Evolutionary conservation across 35 echinoderm and acorn worm species (phyloP), one percentile per base, ranked within the genome.

Genomic region (Strongylocentrotus purpuratus): DNA sequence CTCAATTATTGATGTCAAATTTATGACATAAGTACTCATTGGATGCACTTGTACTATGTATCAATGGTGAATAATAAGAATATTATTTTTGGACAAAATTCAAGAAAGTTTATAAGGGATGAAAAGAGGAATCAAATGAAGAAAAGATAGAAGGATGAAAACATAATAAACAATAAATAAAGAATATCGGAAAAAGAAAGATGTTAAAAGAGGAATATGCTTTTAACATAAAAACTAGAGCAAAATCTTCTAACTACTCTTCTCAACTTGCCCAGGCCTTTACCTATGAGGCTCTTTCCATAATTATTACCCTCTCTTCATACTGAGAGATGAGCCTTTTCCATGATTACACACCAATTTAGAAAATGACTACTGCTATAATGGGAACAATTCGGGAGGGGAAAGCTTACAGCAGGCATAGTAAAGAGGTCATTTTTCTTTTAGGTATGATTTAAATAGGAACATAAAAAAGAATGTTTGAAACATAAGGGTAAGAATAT

Each of bases 291-390:
- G 50, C 50, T 55, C 65, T 28, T 8, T 28, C 7, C 5, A 78
- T 15, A 78, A 78, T 28, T 78, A 78, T 78, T 78, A 78, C 65
- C 65, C 28, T n/a, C 28, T 78, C 65, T 22, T 78, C 65, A 78
- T 18, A 78, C 7, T 78, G 20, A 78, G 65, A 78, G 65, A 1
- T 4, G 1, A 78, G 65, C 28, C 65, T 78, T 78, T 28, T 28
- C 22, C 5, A 28, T 78, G 65, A 78, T 78, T 78, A 78, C 65
- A 78, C 65, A 78, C 20, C 65, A 78, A 78, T 78, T 78, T 78
- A 28, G 65, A 78, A 78, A 78, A 78, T 78, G 65, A 78, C 65
- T 78, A n/a, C 28, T 78, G 65, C 65, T 78, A n/a, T n/a, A 78
- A 78, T 78, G 65, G 65, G 65, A 78, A n/a, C 20, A 7, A 78